Base-by-base conservation (phyloP, 1,140 invertebrate species). In the Ditylenchus dipsaci region DNA sequence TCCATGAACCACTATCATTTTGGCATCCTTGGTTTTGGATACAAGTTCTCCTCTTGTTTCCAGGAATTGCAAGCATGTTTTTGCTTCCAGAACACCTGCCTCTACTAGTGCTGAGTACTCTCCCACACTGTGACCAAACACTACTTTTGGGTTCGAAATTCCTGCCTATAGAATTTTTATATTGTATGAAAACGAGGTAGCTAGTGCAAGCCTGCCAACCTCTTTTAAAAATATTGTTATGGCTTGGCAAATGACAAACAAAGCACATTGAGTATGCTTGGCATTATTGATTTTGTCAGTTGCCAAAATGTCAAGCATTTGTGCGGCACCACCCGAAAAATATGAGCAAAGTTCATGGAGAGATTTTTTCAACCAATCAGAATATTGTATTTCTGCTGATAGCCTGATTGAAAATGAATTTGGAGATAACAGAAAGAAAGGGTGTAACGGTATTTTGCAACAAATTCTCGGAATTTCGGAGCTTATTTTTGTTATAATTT, bases 41-140 rank as follows among this genome's bases (percentile, higher is more conserved):
- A 74, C 62, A 17, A 80, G 47, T 33, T 57, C 17, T 5, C 66
- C 65, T 49, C 78, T 42, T 23, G 61, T 30, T 8, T 57, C 45
- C 3, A 80, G 30, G 13, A 80, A 30, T 57, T 67, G 17, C 13
- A 75, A 65, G 13, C 58, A 53, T n/a, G 72, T 61, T n/a, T 63
- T 64, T 13, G 27, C n/a, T 0, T 53, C 23, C 0, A 79, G 15
- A 23, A 64, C 68, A 9, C 57, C 68, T n/a, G 67, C 42, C 29
- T 53, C 26, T 1, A 58, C n/a, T 19, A 78, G 42, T 15, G 78
- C 78, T 17, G 71, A 57, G 59, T 77, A 80, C 61, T 80, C 78
- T 21, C 78, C 78, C 7, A 81, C 45, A 53, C 68, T 72, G 42
- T 80, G 78, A 7, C 78, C 78, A 29, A 80, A 60, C 15, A 78